Evolutionary conservation across 2,888 invertebrate genomes (phyloP), one percentile per base, ranked within the genome.

Genomic region (Pecten maximus): DNA sequence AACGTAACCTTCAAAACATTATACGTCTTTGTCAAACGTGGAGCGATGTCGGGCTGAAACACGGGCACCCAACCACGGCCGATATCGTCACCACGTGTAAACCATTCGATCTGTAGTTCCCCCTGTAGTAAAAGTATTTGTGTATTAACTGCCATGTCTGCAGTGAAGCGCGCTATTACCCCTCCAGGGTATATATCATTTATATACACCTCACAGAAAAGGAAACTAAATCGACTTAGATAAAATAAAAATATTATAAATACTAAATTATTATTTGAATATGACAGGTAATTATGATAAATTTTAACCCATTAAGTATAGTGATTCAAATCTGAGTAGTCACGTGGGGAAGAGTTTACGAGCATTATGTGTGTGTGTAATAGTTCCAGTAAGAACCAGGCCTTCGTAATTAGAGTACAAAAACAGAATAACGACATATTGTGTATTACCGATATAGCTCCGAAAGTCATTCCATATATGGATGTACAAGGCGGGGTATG

Each of bases 211-310:
- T 28, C 10, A 74, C 74, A 74, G 74, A 74, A 74, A 74, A 28
- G 2, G 35, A 74, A 28, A 74, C 28, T 28, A 74, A 74, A 74
- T 74, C 74, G 74, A 74, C 28, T 2, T 28, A 74, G 28, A 35
- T 74, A 35, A 74, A 35, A 74, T 74, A 23, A 74, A 35, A 28
- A 74, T 74, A 74, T 74, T 6, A 28, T 74, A 74, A 74, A 74
- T 74, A 74, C 74, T 35, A 35, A 74, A 74, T 74, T 74, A 74
- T 74, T 60, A 60, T 60, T 35, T 74, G 28, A 8, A 23, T 15
- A 74, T 74, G 74, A 74, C 74, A 74, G 10, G 74, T 74, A 74
- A 35, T 74, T 74, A 74, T 74, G 74, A 74, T 74, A 74, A 74
- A 74, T 35, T 54, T 74, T 35, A 35, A 74, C 74, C 74, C 74